A percentile compares a stretch with the other conserved stretches of the same genome.
Evolutionary conservation across 2,797 vertebrate species (phyloP).

Genomic region (Syngnathus acus): DNA sequence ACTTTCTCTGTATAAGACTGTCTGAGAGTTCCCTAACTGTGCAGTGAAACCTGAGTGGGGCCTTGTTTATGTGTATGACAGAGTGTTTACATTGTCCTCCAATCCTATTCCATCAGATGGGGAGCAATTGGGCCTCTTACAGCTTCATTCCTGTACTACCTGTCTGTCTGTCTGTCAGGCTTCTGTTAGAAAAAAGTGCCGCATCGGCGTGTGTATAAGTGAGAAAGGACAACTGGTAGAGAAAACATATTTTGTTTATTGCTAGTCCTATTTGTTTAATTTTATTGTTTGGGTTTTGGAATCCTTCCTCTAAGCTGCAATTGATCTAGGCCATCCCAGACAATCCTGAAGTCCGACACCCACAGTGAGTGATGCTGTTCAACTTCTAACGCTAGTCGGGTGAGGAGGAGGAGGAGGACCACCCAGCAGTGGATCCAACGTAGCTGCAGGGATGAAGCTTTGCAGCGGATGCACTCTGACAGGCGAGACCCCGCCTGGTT

Average conservation of each 20-base stretch:
- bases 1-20: constrained; percentile 59
- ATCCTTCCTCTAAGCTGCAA: not conserved
- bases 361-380: constrained; percentile 32
- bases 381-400: constrained; percentile 30
- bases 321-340: constrained; percentile 16
- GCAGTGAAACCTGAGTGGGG: constrained; percentile 56
- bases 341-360: constrained; percentile 31
- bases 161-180: constrained; percentile 39
- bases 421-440: constrained; percentile 54
- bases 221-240: constrained; percentile 15
- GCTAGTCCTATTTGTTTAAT: no score
- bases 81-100: constrained; percentile 65
- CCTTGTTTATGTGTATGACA: constrained; percentile 65
- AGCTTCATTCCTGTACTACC: constrained; percentile 49
- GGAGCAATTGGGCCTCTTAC: constrained; percentile 41
- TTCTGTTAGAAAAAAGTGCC: constrained; percentile 57
- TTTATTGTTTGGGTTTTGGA: not conserved
- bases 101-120: constrained; percentile 45
- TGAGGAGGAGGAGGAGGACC: constrained; percentile 38
- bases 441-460: constrained; percentile 48
- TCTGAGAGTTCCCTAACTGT: constrained; percentile 37
- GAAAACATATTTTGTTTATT: not conserved
- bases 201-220: not conserved
- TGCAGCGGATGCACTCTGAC: constrained; percentile 41
- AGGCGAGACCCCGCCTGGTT: constrained; percentile 18